phyloP scores from a whole-genome alignment of 2,888 invertebrate genomes.

The Scrobipalpa atriplicella region DNA sequence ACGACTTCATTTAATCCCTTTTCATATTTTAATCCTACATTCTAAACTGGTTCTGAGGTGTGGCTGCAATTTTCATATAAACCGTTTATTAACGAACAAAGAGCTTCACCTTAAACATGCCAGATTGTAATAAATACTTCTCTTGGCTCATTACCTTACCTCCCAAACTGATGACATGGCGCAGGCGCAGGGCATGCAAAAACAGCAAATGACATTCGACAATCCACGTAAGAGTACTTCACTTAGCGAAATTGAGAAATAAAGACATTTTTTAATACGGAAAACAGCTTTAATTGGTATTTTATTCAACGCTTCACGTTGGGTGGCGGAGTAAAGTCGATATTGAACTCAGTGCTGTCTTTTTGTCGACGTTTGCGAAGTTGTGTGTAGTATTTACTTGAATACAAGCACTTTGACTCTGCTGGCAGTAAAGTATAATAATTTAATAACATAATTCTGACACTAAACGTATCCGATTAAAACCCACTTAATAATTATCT shows the following conservation, averaged over 20 bases:
- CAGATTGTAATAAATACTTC: conserved; percentile 70
- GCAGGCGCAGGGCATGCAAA: conserved; percentile 54
- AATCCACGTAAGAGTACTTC: conserved; percentile 65
- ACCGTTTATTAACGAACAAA: conserved; percentile 15
- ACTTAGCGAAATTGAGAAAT: conserved; percentile 79
- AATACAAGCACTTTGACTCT: neutral
- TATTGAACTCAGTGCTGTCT: conserved; percentile 62
- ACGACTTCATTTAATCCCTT: conserved; percentile 25
- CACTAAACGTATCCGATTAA: neutral
- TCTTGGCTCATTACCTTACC: conserved; percentile 77
- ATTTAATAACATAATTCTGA: neutral
- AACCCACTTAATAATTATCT: no score
- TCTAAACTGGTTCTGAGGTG: conserved; percentile 12
- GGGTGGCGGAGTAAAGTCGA: conserved; percentile 74
- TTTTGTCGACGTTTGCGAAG: conserved; percentile 57
- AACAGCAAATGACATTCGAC: conserved; percentile 77
- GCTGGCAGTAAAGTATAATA: neutral
- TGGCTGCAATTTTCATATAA: conserved; percentile 24
- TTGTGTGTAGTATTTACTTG: conserved; percentile 41
- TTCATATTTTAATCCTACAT: conserved; percentile 19
- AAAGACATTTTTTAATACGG: conserved; percentile 65
- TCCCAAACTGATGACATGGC: conserved; percentile 69
- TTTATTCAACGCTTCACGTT: conserved; percentile 74
- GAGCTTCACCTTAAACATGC: conserved; percentile 51
- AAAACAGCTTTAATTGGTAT: conserved; percentile 79